Conservation (phyloP, 2,888 invertebrate species). For the Eucriotettix oculatus region DNA sequence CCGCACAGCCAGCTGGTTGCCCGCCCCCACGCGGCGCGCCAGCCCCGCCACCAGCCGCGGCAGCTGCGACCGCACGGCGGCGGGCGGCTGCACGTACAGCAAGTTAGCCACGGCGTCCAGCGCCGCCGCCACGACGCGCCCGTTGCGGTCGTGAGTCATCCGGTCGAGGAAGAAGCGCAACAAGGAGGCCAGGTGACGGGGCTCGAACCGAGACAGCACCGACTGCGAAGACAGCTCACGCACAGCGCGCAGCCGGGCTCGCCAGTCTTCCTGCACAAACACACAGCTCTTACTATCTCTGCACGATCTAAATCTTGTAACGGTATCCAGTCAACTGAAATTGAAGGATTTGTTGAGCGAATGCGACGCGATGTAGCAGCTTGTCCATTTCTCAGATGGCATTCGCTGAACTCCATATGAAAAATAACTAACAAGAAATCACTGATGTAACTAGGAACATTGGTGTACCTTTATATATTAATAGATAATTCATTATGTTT, state of each 20-base stretch:
- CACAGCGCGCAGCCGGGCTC: slow-evolving; percentile 35
- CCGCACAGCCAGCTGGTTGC: slow-evolving; percentile 14
- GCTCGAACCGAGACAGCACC: neutral
- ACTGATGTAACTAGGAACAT: too few species aligned
- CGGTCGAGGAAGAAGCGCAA: slow-evolving; percentile 39
- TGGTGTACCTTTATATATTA: too few species aligned
- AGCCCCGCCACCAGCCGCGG: slow-evolving; percentile 18
- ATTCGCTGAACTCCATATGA: too few species aligned
- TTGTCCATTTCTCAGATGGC: too few species aligned
- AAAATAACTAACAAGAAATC: too few species aligned
- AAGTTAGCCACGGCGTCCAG: slow-evolving; percentile 23
- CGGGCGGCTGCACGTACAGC: slow-evolving; percentile 12
- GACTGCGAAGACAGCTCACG: slow-evolving; percentile 29
- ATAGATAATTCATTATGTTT: too few species aligned
- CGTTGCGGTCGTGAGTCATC: slow-evolving; percentile 41
- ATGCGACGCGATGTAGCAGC: too few species aligned
- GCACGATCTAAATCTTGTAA: too few species aligned
- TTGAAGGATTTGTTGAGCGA: too few species aligned
- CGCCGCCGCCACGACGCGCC: slow-evolving; percentile 29
- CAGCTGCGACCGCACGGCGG: slow-evolving; percentile 5
- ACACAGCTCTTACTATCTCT: too few species aligned
- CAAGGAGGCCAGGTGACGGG: slow-evolving; percentile 29
- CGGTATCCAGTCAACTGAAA: too few species aligned
- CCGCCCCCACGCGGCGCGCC: slow-evolving; percentile 19
- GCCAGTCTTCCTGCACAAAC: slow-evolving; percentile 34